Conservation (phyloP, 1,140 invertebrate genomes). For the Myzus persicae region DNA sequence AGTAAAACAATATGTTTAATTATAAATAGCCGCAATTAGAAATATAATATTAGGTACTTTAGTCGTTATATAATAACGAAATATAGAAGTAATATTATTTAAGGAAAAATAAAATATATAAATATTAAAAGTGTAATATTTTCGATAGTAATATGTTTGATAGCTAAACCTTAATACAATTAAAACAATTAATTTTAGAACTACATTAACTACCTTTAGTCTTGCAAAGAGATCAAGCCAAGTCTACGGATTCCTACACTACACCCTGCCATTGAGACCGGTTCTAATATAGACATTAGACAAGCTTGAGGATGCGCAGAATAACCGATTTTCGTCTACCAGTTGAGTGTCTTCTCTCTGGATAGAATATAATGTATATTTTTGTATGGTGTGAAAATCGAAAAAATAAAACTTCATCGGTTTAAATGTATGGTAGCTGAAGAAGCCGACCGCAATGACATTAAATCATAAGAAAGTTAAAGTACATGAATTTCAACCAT, state of each 20-base stretch:
- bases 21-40: not conserved
- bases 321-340: too few relatives aligned
- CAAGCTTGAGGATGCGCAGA: too few relatives aligned
- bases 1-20: not conserved
- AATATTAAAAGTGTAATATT: not conserved
- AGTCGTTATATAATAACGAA: not conserved
- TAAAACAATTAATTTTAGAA: not conserved
- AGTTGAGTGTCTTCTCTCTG: too few relatives aligned
- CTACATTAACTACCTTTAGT: not conserved
- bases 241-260: too few relatives aligned
- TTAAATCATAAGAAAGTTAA: conserved; percentile 9
- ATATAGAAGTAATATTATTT: not conserved
- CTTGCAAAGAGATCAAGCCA: too few relatives aligned
- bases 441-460: not conserved
- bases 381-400: not conserved
- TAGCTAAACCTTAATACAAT: not conserved
- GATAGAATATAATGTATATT: not conserved
- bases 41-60: not conserved
- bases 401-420: not conserved
- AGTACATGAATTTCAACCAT: not conserved
- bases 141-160: not conserved
- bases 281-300: too few relatives aligned
- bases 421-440: not conserved
- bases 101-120: not conserved
- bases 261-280: too few relatives aligned